These are phyloP conservation scores for Heliangelus exortis DNA, from an alignment of 2,797 vertebrate species.

Conservation along the genomic window DNA sequence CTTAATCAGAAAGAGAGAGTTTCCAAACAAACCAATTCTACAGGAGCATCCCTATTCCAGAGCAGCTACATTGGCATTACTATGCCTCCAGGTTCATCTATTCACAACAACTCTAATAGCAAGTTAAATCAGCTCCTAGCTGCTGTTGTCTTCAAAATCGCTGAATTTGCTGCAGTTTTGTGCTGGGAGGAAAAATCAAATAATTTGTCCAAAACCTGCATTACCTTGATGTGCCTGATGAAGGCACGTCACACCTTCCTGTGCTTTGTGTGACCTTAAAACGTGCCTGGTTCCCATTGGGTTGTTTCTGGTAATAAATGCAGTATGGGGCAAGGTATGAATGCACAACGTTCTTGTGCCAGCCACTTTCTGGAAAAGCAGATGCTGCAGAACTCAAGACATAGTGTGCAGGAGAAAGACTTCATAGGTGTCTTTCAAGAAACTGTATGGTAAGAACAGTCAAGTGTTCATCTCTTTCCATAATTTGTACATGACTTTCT, in stretches of 20 bases:
- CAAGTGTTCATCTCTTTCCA: not conserved
- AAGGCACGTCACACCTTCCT: too few relatives aligned
- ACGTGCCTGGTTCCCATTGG: rapidly evolving
- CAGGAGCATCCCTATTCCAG: not conserved
- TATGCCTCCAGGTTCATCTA: not conserved
- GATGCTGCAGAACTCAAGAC: not conserved
- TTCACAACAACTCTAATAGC: not conserved
- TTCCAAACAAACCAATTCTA: not conserved
- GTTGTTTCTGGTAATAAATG: not conserved
- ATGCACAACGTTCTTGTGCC: not conserved
- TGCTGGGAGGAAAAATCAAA: not conserved
- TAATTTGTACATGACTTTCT: not conserved
- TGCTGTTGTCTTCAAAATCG: not conserved
- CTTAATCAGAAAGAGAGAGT: not conserved
- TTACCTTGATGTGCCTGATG: not conserved
- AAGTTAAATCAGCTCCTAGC: not conserved
- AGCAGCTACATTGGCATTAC: not conserved
- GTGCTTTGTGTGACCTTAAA: not conserved
- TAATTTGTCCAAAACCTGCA: not conserved
- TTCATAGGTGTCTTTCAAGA: not conserved
- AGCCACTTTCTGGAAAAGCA: not conserved
- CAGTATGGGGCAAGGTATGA: not conserved
- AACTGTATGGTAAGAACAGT: not conserved
- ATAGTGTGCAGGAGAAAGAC: not conserved
- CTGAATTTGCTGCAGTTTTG: not conserved